phyloP scores from a whole-genome alignment of 2,888 invertebrate genomes.

The Nemapogon koenigi region DNA sequence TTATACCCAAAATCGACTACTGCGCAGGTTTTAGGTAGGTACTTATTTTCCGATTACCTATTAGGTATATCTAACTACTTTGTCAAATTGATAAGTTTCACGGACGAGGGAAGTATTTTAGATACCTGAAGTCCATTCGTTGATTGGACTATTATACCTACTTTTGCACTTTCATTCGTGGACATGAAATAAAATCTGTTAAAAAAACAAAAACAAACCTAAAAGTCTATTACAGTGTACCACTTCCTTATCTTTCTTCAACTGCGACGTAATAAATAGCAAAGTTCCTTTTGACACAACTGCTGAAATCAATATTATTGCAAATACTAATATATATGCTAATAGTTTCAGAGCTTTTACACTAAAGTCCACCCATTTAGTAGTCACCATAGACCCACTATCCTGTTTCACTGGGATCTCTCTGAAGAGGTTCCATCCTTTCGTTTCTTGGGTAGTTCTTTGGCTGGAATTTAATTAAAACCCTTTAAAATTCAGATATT shows the following conservation, averaged over 20 bases:
- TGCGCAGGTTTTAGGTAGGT: too few species aligned
- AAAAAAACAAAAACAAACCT: slow-evolving; percentile 25
- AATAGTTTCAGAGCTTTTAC: slow-evolving; percentile 71
- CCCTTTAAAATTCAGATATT: neutral
- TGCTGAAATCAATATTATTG: slow-evolving; percentile 69
- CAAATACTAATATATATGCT: slow-evolving; percentile 73
- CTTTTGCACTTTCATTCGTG: too few species aligned
- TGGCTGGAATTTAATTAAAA: slow-evolving; percentile 32
- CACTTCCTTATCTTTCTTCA: slow-evolving; percentile 60
- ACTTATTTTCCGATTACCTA: too few species aligned
- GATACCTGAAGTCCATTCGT: too few species aligned
- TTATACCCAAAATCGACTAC: too few species aligned
- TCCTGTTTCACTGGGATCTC: slow-evolving; percentile 72
- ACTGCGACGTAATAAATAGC: slow-evolving; percentile 76
- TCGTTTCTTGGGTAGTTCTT: slow-evolving; percentile 59
- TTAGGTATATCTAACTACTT: too few species aligned
- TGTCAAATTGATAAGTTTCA: too few species aligned
- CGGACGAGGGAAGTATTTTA: too few species aligned
- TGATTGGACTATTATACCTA: too few species aligned
- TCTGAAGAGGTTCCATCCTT: slow-evolving; percentile 83
- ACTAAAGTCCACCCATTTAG: slow-evolving; percentile 65
- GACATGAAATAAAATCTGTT: too few species aligned
- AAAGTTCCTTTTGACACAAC: slow-evolving; percentile 77
- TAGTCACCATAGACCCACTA: slow-evolving; percentile 71
- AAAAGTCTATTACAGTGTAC: slow-evolving; percentile 65